Evolutionary conservation across 2,113 vertebrate genomes (phyloP).

Genomic region (Pholis gunnellus): DNA sequence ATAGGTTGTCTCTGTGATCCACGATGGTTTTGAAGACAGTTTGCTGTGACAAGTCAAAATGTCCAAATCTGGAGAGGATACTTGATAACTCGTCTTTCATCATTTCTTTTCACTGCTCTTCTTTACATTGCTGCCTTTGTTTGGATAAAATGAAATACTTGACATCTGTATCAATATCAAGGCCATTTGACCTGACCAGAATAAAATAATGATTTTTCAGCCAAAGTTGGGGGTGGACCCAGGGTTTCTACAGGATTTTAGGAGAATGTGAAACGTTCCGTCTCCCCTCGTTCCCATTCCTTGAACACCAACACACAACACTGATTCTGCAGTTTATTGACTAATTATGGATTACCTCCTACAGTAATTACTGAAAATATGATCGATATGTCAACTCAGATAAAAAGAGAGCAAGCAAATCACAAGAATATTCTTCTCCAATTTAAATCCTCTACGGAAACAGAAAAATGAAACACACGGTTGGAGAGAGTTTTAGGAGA

Average conservation of each 20-base stretch:
- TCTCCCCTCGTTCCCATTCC: background rate
- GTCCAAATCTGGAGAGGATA: background rate
- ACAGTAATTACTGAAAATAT: background rate
- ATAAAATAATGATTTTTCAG: background rate
- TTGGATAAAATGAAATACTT: background rate
- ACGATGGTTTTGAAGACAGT: background rate
- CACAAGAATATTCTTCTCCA: background rate
- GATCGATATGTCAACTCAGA: background rate
- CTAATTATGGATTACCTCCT: background rate
- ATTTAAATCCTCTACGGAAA: background rate
- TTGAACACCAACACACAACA: background rate
- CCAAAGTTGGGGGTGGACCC: background rate
- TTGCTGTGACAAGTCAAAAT: background rate
- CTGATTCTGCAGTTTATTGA: background rate
- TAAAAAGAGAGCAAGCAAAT: background rate
- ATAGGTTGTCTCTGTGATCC: background rate
- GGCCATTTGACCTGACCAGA: background rate
- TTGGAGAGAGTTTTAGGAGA: background rate
- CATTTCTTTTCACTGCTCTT: background rate
- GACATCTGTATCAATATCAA: background rate
- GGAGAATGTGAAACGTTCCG: background rate
- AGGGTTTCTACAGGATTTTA: background rate
- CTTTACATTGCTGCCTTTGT: background rate
- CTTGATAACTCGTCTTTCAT: too few species aligned
- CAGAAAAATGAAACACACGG: background rate